Base-by-base conservation (phyloP, 30 jellyfish, hydroid and myxozoan genomes). In the Aurelia coerulea region DNA sequence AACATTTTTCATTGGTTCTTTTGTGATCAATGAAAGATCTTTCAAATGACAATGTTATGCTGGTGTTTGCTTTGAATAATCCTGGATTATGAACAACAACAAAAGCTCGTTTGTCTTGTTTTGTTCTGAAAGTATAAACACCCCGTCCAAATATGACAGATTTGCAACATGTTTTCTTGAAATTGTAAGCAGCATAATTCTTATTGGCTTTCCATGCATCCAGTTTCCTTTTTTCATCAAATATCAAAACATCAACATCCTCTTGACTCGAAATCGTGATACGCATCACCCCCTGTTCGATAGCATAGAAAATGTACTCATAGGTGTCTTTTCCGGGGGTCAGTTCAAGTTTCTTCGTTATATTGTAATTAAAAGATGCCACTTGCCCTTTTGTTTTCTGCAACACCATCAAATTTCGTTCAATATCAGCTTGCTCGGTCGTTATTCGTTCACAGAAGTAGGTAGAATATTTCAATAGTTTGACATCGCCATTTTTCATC, bases 401-500 rank as follows among this genome's bases (percentile, higher is more conserved):
- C 59, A 89, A 59, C 14, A 75, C 86, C 10, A 81, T 74, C 13
- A 89, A 76, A 15, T 78, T 49, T 67, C 92, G 58, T 13, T 59
- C 80, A 41, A 80, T 56, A 5, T 39, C 86, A 10, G 88, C 56
- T 18, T 68, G 54, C 19, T 67, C 86, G 16, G 85, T 58, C 37
- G 49, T 58, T 73, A 80, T 62, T 41, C 84, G 58, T 58, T 76
- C 87, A 54, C 98, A 91, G 63, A 91, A 91, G 46, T 72, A 75
- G 49, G 98, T 72, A 14, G 96, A 91, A 78, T 81, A 91, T 46
- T 73, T 86, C 69, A 91, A 42, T 39, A 91, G 41, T 42, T 79
- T 78, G 31, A 80, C 96, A 68, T 91, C 98, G 12, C 94, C 98
- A 29, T 79, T 69, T 3, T 62, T 37, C 92, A 83, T 83, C 72